Conservation (phyloP, 2,113 vertebrate genomes). For the Archocentrus centrarchus region DNA sequence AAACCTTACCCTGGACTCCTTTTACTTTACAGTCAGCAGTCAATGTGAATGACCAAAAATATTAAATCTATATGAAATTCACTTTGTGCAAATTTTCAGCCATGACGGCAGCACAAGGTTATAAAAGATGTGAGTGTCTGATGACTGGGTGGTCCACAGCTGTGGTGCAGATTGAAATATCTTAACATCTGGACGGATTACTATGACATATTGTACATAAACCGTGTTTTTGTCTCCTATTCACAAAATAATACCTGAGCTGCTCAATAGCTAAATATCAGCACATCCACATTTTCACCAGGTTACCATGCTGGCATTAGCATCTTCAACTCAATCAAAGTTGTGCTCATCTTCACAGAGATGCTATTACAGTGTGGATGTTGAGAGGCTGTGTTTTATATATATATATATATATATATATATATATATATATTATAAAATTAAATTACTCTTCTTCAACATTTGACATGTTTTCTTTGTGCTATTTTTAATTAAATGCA, state of each 20-base stretch:
- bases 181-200: slow-evolving; percentile 1
- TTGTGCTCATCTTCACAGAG: background rate
- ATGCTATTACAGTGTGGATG: background rate
- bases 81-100: background rate
- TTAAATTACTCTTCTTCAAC: background rate
- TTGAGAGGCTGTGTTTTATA: background rate
- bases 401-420: no score
- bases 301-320: background rate
- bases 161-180: slow-evolving; percentile 1
- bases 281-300: no score
- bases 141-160: background rate
- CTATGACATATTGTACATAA: background rate
- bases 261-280: background rate
- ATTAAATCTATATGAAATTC: background rate
- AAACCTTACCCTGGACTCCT: background rate
- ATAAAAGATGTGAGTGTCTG: background rate
- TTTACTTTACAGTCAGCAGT: background rate
- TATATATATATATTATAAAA: background rate
- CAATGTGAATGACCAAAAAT: background rate
- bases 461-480: background rate
- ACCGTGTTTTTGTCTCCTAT: background rate
- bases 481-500: background rate
- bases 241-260: background rate
- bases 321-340: background rate
- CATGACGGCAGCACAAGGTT: background rate